Evolutionary conservation across 2,888 invertebrate genomes (phyloP), one percentile per base, ranked within the genome.

Genomic region (Parascotia fuliginaria): DNA sequence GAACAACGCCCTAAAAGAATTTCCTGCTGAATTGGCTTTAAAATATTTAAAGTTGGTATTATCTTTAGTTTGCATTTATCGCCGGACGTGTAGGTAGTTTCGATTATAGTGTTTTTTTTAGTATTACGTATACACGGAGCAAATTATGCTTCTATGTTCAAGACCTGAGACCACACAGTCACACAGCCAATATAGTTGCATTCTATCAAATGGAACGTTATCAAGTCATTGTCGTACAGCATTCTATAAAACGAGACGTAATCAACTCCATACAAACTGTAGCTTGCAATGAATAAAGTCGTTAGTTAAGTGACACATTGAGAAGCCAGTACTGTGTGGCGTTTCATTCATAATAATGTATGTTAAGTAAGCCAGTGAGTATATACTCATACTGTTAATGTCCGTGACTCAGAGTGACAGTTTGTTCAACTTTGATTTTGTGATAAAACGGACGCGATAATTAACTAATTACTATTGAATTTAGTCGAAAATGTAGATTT

Each of bases 341-440:
- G 22, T 39, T 15, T 15, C 11, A 16, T 19, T 39, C 15, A 39
- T 15, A 43, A 39, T 15, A 43, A 37, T 43, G 34, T 42, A 34
- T 41, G 34, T 34, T 28, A 42, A 42, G 7, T 28, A 36, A 12
- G 42, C 5, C 42, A 13, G 32, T 29, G 42, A 29, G 39, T 32
- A 48, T 16, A 22, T 19, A 14, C 37, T 51, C 22, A 22, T 19
- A 14, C 37, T 51, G 44, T 36, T 46, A 47, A 52, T 56, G 60
- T 56, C 60, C 54, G 42, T 67, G 65, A 55, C 51, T 67, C 54
- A 43, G 43, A 43, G 41, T 52, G 37, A 56, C 46, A 55, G 71
- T 71, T 70, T 68, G 48, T 68, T 70, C 57, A 71, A 70, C 60
- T 70, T 39, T 52, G 65, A 65, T 54, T 53, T 61, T 36, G 22